Evolutionary conservation across 2,888 invertebrate genomes (phyloP).

Genomic region (Clusia tigrina): DNA sequence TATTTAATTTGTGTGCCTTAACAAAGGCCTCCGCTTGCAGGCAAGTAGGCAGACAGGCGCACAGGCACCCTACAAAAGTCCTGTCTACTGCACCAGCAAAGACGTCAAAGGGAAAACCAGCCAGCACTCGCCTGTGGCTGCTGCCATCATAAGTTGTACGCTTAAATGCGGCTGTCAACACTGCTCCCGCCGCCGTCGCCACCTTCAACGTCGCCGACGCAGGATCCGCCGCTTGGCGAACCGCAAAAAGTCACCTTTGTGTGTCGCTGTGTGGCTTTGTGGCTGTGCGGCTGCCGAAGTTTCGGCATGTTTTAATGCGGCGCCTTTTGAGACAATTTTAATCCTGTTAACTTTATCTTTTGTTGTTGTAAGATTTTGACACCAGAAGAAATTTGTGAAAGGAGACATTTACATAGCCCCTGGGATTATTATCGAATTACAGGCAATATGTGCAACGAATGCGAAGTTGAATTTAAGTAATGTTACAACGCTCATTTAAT

Average conservation of each 20-base stretch:
- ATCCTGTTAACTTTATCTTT: too few relatives aligned
- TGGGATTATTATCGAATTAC: too few relatives aligned
- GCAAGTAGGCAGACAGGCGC: too few relatives aligned
- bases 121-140: not conserved
- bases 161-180: not conserved
- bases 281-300: not conserved
- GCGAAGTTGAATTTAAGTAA: too few relatives aligned
- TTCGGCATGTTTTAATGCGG: not conserved
- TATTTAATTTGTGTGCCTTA: conserved; percentile 28
- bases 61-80: too few relatives aligned
- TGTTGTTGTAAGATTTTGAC: conserved; percentile 37
- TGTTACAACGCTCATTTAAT: too few relatives aligned
- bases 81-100: not conserved
- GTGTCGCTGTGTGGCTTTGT: not conserved
- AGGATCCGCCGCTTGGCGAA: not conserved
- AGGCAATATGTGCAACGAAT: too few relatives aligned
- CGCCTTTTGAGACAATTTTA: too few relatives aligned
- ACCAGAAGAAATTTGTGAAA: conserved; percentile 54
- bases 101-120: not conserved
- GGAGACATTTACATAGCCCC: too few relatives aligned
- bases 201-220: not conserved
- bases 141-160: conserved; percentile 6
- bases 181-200: too few relatives aligned
- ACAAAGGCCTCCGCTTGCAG: not conserved
- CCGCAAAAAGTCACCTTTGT: not conserved